Percentiles rank a stretch among this genome's conserved stretches.
Conservation (phyloP, 2,888 invertebrate genomes). For the Dynastes hyllus region DNA sequence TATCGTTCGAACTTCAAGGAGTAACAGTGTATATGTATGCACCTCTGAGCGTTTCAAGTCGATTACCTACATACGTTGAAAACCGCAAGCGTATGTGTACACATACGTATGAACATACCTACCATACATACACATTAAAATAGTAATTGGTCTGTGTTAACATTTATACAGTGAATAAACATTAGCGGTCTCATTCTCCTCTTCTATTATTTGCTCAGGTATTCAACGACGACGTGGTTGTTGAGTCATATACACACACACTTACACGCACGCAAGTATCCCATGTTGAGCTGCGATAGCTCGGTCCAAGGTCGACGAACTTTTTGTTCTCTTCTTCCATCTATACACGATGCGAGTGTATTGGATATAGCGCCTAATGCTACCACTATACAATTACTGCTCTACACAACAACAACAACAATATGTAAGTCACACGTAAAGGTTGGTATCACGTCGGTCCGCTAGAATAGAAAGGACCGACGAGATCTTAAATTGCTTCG, state of each 20-base stretch:
- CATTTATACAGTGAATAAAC: slow-evolving; percentile 43
- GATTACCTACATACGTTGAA: slow-evolving; percentile 16
- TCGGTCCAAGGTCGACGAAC: slow-evolving; percentile 45
- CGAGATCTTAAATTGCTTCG: too few relatives aligned
- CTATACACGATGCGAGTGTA: slow-evolving; percentile 37
- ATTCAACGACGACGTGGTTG: not conserved
- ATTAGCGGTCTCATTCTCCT: slow-evolving; percentile 38
- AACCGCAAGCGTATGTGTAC: slow-evolving; percentile 12
- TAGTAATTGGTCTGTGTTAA: slow-evolving; percentile 45
- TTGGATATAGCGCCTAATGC: too few relatives aligned
- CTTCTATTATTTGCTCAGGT: slow-evolving; percentile 39
- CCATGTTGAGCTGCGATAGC: not conserved
- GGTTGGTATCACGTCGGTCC: too few relatives aligned
- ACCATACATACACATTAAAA: slow-evolving; percentile 24
- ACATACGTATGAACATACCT: not conserved
- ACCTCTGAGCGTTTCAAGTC: not conserved
- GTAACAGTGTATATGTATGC: not conserved
- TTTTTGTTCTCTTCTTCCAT: slow-evolving; percentile 40
- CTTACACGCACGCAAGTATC: not conserved
- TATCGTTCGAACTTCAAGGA: too few relatives aligned
- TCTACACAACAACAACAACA: too few relatives aligned
- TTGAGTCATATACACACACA: slow-evolving; percentile 20
- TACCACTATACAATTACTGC: too few relatives aligned
- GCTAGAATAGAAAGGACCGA: too few relatives aligned
- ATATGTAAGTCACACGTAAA: too few relatives aligned